These are phyloP conservation scores for Octomys mimax DNA, from an alignment of 2,797 vertebrate species.

Conservation along the genomic window DNA sequence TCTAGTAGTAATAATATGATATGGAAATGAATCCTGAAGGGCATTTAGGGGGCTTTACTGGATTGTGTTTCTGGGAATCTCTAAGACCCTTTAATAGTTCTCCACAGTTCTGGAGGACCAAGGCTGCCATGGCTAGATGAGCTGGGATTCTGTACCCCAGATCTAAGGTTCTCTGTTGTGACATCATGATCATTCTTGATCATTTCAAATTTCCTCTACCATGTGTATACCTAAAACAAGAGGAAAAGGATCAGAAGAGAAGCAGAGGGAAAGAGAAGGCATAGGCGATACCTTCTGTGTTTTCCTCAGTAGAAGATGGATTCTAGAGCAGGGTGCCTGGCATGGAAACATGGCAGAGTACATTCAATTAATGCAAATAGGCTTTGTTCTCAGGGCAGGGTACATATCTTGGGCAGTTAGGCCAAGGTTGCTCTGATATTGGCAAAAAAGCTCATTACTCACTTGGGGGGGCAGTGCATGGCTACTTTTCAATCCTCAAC, in stretches of 20 bases:
- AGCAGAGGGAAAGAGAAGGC: background rate
- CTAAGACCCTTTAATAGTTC: background rate
- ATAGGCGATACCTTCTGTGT: background rate
- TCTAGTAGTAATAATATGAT: background rate
- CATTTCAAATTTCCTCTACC: background rate
- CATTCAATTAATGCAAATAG: background rate
- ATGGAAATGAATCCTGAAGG: background rate
- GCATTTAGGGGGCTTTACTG: background rate
- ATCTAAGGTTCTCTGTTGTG: background rate
- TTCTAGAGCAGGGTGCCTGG: background rate
- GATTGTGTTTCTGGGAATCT: background rate
- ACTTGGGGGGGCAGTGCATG: background rate
- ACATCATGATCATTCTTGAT: background rate
- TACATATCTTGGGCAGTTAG: background rate
- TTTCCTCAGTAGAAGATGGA: background rate
- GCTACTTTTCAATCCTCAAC: background rate
- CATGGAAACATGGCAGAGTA: background rate
- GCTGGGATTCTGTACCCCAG: background rate
- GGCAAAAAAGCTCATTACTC: background rate
- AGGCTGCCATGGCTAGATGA: background rate
- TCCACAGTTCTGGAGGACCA: background rate
- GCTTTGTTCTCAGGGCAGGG: background rate
- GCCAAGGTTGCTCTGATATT: background rate
- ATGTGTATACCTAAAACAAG: background rate
- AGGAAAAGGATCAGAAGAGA: background rate